Evolutionary conservation across 2,888 invertebrate species (phyloP), one percentile per base, ranked within the genome.

Genomic region (Platerodrilus igneus): DNA sequence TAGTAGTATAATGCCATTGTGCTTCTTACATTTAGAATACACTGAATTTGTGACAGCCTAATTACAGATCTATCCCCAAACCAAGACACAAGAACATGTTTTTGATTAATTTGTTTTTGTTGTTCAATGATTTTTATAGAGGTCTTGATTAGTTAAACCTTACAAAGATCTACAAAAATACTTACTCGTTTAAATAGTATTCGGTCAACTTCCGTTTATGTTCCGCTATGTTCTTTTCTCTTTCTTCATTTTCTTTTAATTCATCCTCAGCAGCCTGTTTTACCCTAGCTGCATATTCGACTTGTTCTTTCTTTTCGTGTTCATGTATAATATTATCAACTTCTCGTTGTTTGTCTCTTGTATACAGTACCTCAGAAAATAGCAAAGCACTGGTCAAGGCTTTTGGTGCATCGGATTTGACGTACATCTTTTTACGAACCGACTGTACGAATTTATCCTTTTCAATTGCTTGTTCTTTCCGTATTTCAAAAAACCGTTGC

Each of bases 331-430:
- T 49, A 7, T 59, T 35, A 7, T 55, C 46, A 10, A 67, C 58
- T 43, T 66, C 61, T 8, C 54, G 48, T 47, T 68, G 67, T 35
- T 58, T 59, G 14, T 59, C 55, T 21, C 66, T 50, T 52, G 66
- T 64, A 39, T 54, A 56, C 4, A 63, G 31, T 3, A 60, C 57
- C 51, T 66, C 63, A 7, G 63, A 53, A 9, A 55, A 37, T 8
- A 64, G 35, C 9, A 64, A 52, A 3, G 66, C 65, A 17, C 60
- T 58, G 3, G 60, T 63, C 4, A 67, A 31, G 19, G 55, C 50
- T 44, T 56, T 60, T 7, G 66, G 59, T 38, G 57, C 52, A 20
- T 60, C 62, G 19, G 56, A 53, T 2, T 53, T 50, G 49, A 57
- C 55, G 42, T 58, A 60, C 37, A 63, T 56, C 16, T 51, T 47